Percentiles rank a stretch among this genome's conserved stretches.
These are phyloP conservation scores for Dicranocentrus wangi DNA, from an alignment of 2,888 invertebrate species.

Conservation along the genomic window DNA sequence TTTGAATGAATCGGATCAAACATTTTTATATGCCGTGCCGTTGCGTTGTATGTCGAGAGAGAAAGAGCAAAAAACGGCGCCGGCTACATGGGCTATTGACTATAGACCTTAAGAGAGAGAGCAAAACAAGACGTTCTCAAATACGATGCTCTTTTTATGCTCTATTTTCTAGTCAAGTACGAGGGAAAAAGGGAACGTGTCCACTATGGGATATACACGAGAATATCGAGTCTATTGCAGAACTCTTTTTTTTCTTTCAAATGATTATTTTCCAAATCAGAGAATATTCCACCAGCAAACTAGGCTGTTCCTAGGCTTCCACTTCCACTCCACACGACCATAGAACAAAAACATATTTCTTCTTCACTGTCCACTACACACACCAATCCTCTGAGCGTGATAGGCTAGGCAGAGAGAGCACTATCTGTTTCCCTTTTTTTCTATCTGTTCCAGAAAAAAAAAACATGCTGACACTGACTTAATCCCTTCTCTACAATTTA, in stretches of 20 bases:
- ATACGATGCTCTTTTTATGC: not conserved
- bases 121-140: not conserved
- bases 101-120: not conserved
- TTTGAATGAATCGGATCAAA: conserved; percentile 46
- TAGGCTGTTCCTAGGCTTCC: no score
- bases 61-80: conserved; percentile 24
- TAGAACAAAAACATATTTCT: conserved; percentile 34
- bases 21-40: not conserved
- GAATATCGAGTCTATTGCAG: conserved; percentile 14
- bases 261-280: conserved; percentile 30
- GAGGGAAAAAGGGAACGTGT: no score
- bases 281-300: no score
- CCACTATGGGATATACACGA: no score
- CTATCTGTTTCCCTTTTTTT: conserved; percentile 23
- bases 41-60: not conserved
- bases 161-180: not conserved
- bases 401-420: conserved; percentile 9
- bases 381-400: conserved; percentile 24
- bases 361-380: conserved; percentile 40
- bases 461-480: conserved; percentile 48
- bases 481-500: conserved; percentile 42
- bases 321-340: no score
- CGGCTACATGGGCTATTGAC: conserved; percentile 44
- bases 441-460: conserved; percentile 18
- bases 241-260: not conserved